Evolutionary conservation across 2,113 vertebrate genomes (phyloP).

Genomic region (Phalacrocorax aristotelis): DNA sequence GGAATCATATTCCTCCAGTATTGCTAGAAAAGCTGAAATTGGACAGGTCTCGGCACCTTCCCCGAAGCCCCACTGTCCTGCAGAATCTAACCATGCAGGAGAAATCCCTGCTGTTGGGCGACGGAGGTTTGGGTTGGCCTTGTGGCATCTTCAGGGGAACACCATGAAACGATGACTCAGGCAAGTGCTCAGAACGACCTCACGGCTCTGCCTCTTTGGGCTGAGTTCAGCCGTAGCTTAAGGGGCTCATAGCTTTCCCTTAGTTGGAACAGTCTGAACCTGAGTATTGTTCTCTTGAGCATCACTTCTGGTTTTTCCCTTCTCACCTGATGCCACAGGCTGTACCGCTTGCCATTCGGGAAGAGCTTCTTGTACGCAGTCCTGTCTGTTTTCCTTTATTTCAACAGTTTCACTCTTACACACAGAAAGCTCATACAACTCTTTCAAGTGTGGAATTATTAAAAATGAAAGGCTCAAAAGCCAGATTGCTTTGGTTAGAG

Average conservation of each 20-base stretch:
- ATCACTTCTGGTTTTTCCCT: background rate
- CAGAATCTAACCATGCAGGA: background rate
- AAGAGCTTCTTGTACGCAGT: background rate
- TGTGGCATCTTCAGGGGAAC: background rate
- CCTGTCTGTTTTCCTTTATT: background rate
- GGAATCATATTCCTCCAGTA: background rate
- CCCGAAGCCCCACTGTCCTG: background rate
- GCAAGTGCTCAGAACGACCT: background rate
- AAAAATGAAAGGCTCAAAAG: background rate
- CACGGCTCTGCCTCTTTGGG: background rate
- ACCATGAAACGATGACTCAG: background rate
- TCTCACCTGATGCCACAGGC: background rate
- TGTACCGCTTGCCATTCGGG: background rate
- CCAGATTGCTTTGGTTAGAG: background rate
- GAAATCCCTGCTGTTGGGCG: background rate
- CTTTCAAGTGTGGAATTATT: background rate
- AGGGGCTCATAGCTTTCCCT: background rate
- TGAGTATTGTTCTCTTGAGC: too few relatives aligned
- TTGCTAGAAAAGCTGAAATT: background rate
- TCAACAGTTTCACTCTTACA: background rate
- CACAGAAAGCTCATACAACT: too few relatives aligned
- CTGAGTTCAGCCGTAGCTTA: background rate
- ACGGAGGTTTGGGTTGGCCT: background rate
- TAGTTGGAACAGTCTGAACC: background rate
- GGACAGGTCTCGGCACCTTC: background rate